Evolutionary conservation across 2,113 vertebrate genomes (phyloP).

Genomic region (Microcebus griseorufus): DNA sequence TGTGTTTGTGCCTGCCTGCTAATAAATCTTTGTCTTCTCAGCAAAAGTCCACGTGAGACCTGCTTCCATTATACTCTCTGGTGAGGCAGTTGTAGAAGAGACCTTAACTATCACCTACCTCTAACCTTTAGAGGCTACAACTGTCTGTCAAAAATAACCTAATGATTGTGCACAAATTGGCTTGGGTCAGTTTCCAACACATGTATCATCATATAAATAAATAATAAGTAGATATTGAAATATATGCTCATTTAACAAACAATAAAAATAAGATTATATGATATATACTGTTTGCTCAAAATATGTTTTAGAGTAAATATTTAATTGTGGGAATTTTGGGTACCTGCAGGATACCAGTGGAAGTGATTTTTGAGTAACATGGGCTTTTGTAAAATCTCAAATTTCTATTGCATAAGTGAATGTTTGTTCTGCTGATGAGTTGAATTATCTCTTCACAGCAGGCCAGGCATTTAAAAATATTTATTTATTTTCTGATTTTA

Average conservation of each 20-base stretch:
- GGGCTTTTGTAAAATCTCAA: not conserved
- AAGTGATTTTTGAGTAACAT: not conserved
- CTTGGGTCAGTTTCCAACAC: not conserved
- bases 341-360: not conserved
- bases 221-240: not conserved
- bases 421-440: not conserved
- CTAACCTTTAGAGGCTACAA: not conserved
- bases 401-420: slow-evolving; percentile 22
- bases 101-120: not conserved
- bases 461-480: not conserved
- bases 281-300: not conserved
- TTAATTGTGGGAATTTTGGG: not conserved
- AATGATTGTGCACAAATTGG: not conserved
- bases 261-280: not conserved
- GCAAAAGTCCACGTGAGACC: not conserved
- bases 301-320: not conserved
- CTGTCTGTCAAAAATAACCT: not conserved
- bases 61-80: not conserved
- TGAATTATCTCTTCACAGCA: not conserved
- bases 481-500: slow-evolving; percentile 31
- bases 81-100: not conserved
- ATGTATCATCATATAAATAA: not conserved
- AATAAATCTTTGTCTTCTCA: not conserved
- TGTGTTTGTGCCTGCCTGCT: not conserved
- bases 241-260: not conserved